phyloP scores from a whole-genome alignment of 2,888 invertebrate species.

The Xestia sexstrigata region DNA sequence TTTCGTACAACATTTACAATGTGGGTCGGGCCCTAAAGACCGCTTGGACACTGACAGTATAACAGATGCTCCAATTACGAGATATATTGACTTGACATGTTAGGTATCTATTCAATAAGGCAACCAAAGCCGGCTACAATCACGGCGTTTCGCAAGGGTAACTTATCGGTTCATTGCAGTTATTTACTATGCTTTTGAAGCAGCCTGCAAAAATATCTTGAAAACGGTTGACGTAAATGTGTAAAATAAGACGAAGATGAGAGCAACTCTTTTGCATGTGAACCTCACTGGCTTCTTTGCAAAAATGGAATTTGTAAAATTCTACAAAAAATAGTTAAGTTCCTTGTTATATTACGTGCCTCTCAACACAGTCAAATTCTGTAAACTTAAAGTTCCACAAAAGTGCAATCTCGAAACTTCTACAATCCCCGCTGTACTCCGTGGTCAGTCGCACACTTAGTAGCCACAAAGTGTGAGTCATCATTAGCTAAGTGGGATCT shows the following conservation, averaged over 20 bases:
- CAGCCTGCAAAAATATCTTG: neutral
- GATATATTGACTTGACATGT: slow-evolving; percentile 8
- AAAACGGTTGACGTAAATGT: neutral
- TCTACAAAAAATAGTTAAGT: neutral
- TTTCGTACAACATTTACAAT: slow-evolving; percentile 73
- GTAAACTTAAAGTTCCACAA: neutral
- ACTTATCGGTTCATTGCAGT: neutral
- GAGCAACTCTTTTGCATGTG: neutral
- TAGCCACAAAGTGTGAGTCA: slow-evolving; percentile 70
- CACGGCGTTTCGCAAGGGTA: neutral
- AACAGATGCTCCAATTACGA: slow-evolving; percentile 11
- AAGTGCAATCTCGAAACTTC: slow-evolving; percentile 1
- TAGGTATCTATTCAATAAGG: neutral
- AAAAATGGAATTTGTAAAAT: neutral
- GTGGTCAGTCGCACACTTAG: slow-evolving; percentile 28
- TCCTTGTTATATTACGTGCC: too few species aligned
- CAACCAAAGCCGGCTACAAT: neutral
- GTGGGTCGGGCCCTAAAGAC: slow-evolving; percentile 53
- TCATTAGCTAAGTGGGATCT: slow-evolving; percentile 74
- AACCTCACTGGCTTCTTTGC: neutral
- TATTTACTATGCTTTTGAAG: neutral
- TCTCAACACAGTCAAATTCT: neutral
- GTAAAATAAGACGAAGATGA: neutral
- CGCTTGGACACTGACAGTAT: slow-evolving; percentile 6
- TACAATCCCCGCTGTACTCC: slow-evolving; percentile 4